Base-by-base conservation (phyloP, 2,797 vertebrate genomes). In the Gallinago nigripennis region DNA sequence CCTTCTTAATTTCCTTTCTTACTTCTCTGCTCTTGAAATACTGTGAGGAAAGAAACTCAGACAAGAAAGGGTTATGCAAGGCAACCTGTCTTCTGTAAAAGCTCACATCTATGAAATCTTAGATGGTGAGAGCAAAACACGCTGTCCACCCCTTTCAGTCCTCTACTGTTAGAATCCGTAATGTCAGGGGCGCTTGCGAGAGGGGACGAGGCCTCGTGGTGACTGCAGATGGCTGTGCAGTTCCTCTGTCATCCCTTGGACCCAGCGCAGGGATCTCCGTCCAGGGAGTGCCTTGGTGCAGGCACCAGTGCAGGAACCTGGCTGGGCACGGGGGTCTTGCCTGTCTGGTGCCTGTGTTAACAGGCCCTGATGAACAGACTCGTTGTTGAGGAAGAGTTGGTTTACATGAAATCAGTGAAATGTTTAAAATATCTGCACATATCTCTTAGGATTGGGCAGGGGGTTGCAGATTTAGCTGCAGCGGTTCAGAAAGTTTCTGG, bases 201-300 rank as follows among this genome's bases (percentile, higher is more conserved):
- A n/a, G 46, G 25, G 28, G 21, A 23, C 0, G 1, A 39, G 73
- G 66, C 56, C 37, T 46, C 0, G 0, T 19, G 57, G 53, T 53
- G 58, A 6, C 46, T 21, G 48, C 63, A 51, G 46, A 63, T 0
- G 1, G 30, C 76, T 66, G 5, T 9, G 37, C 3, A 12, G 24
- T 13, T 90, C 35, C 41, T 63, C 39, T 33, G 43, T 27, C 28
- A 18, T 14, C 45, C 48, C 60, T 24, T 2, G 21, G 35, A 27
- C 8, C 17, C 33, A 10, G 50, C 0, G 0, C 50, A 24, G n/a
- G 70, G 35, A 11, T 11, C 18, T 45, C 16, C 2, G 1, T 41
- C 12, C 76, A 41, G 70, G 0, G 0, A 13, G 39, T 13, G 60
- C n/a, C 23, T 27, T 5, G 1, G 6, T 46, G 76, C 66, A 30